phyloP scores from a whole-genome alignment of 2,888 invertebrate species.

The Aspidiotus destructor region DNA sequence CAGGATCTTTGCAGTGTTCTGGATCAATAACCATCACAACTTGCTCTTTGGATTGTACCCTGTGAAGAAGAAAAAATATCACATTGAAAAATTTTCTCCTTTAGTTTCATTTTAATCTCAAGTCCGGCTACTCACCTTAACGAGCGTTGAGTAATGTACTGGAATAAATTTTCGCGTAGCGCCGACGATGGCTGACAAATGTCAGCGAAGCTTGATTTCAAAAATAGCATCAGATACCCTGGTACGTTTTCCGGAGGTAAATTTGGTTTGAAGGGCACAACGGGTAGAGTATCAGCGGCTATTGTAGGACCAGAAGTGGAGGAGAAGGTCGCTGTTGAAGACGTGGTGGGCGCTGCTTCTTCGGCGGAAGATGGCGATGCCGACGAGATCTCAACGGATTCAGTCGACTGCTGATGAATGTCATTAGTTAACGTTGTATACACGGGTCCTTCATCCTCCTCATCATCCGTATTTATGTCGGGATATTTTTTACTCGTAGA shows the following conservation, averaged over 20 bases:
- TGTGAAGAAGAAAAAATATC: background rate
- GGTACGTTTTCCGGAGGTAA: conserved; percentile 19
- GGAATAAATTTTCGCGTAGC: conserved; percentile 21
- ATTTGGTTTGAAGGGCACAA: conserved; percentile 15
- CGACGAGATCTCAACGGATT: background rate
- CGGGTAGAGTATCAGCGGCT: background rate
- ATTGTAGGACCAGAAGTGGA: background rate
- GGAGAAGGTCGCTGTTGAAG: conserved; percentile 10
- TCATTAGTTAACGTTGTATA: conserved; percentile 12
- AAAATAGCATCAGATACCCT: conserved; percentile 22
- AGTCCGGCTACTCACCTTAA: conserved; percentile 10
- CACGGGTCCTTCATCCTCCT: background rate
- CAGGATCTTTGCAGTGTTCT: conserved; percentile 27
- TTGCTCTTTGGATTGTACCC: conserved; percentile 26
- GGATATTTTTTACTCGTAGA: background rate
- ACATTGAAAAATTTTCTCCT: background rate
- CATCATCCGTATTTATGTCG: background rate
- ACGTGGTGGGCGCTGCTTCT: background rate
- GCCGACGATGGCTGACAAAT: conserved; percentile 18
- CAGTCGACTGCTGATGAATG: conserved; percentile 1
- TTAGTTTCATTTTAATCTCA: background rate
- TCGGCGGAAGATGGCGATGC: background rate
- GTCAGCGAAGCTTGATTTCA: conserved; percentile 19
- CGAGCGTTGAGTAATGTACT: conserved; percentile 27
- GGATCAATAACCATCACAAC: conserved; percentile 30